These are phyloP conservation scores for Plebejus anna DNA, from an alignment of 2,888 invertebrate species.

Conservation along the genomic window DNA sequence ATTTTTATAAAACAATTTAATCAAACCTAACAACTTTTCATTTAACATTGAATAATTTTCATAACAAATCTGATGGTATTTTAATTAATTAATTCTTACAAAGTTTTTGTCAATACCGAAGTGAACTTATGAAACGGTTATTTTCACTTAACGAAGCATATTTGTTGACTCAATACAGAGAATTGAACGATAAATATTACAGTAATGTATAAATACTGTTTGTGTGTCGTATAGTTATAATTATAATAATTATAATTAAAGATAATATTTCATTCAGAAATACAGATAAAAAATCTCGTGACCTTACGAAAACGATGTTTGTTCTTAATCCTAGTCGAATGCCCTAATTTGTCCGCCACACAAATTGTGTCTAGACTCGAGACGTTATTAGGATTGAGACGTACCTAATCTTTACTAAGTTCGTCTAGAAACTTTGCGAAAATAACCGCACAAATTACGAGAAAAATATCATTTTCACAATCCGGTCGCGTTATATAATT, in stretches of 20 bases:
- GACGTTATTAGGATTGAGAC: constrained; percentile 16
- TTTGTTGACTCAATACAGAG: too few relatives aligned
- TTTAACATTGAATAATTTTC: too few relatives aligned
- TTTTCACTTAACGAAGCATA: too few relatives aligned
- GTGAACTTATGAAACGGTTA: too few relatives aligned
- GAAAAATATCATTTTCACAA: not conserved
- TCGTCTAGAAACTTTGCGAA: constrained; percentile 18
- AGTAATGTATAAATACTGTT: not conserved
- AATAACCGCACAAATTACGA: not conserved
- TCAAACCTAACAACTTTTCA: too few relatives aligned
- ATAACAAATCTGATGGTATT: too few relatives aligned
- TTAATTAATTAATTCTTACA: too few relatives aligned
- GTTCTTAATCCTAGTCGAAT: not conserved
- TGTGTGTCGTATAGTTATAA: not conserved
- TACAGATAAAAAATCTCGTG: not conserved
- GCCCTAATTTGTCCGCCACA: constrained; percentile 8
- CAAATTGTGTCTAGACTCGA: constrained; percentile 27
- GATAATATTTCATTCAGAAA: not conserved
- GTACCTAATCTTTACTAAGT: not conserved
- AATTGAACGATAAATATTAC: not conserved
- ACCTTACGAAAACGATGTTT: constrained; percentile 7
- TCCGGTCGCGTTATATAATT: not conserved
- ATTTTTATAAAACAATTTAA: too few relatives aligned
- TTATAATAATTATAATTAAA: not conserved
- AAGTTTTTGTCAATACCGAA: too few relatives aligned